Evolutionary conservation across 2,888 invertebrate species (phyloP), one percentile per base, ranked within the genome.

Genomic region (Eupithecia dodoneata): DNA sequence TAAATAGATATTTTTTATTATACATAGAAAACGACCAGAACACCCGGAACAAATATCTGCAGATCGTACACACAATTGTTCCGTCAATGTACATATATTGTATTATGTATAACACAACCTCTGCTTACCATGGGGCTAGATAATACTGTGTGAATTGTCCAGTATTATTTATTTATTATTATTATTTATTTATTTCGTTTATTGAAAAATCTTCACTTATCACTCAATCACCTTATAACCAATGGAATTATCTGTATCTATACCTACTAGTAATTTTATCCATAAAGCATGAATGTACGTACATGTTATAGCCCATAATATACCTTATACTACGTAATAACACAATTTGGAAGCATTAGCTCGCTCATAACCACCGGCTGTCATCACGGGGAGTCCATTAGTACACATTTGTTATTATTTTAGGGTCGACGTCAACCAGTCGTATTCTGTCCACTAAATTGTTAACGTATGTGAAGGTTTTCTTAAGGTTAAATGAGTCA

Each of bases 321-420:
- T 63, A 18, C 10, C 30, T 63, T 63, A 30, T 12, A 12, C 63
- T 12, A 30, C 52, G 74, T 78, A 77, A 78, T 77, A 76, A 80
- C 71, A 79, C 77, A 77, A 77, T 80, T 74, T 73, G 71, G 73
- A 47, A 77, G 47, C 77, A 79, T 79, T 80, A 77, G 78, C 45
- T 67, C 66, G 66, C 75, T 78, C 76, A 66, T 75, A 75, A 79
- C 71, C 72, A 45, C 49, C 45, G 66, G 70, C 69, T 72, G 79
- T 76, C 76, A 74, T 79, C 74, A 71, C 67, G 77, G 78, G 78
- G 75, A 52, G 76, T 73, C 78, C 80, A 80, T 80, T 79, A 79
- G 77, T 74, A 42, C 76, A 73, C 74, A 78, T 80, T 78, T 79
- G 74, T 72, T 47, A 70, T 70, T 70, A 49, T 65, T 52, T 47